Conservation (phyloP, 2,888 invertebrate species). For the Sinopyrophorus schimmeli region DNA sequence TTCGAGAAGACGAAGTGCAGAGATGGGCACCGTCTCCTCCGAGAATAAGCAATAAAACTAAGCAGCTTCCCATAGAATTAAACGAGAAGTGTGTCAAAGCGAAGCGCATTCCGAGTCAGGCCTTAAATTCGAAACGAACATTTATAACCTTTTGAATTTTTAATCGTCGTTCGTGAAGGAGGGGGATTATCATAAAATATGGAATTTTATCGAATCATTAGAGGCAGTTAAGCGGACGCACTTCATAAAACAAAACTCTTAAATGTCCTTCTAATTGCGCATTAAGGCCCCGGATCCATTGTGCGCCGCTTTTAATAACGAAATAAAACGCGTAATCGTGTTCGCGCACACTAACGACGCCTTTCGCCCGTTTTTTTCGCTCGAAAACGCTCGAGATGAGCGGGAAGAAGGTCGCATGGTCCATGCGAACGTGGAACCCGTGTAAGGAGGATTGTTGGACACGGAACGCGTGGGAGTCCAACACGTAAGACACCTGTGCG, state of each 20-base stretch:
- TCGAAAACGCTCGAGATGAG: no score
- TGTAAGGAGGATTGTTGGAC: slow-evolving; percentile 14
- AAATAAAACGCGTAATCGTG: slow-evolving; percentile 17
- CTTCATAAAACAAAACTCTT: slow-evolving; percentile 27
- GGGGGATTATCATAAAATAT: slow-evolving; percentile 31
- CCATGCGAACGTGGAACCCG: no score
- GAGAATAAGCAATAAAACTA: no score
- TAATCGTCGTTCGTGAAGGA: slow-evolving; percentile 23
- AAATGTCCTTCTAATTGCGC: no score
- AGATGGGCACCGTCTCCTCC: no score
- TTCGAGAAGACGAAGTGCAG: no score
- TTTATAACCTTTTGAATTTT: slow-evolving; percentile 30
- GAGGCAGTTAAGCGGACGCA: slow-evolving; percentile 27
- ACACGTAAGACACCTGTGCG: slow-evolving; percentile 31
- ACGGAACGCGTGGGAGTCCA: slow-evolving; percentile 25
- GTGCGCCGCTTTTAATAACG: slow-evolving; percentile 9
- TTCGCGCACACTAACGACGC: slow-evolving; percentile 20
- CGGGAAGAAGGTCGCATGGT: no score
- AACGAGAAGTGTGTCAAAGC: slow-evolving; percentile 25
- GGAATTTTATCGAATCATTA: slow-evolving; percentile 34
- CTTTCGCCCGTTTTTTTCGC: no score
- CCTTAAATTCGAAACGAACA: slow-evolving; percentile 28
- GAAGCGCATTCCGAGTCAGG: slow-evolving; percentile 21
- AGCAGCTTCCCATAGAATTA: slow-evolving; percentile 18
- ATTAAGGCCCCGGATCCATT: slow-evolving; percentile 15